Percentiles rank a stretch among this genome's conserved stretches.
Conservation (phyloP, 1,140 invertebrate species). For the Drosophila ironensis region DNA sequence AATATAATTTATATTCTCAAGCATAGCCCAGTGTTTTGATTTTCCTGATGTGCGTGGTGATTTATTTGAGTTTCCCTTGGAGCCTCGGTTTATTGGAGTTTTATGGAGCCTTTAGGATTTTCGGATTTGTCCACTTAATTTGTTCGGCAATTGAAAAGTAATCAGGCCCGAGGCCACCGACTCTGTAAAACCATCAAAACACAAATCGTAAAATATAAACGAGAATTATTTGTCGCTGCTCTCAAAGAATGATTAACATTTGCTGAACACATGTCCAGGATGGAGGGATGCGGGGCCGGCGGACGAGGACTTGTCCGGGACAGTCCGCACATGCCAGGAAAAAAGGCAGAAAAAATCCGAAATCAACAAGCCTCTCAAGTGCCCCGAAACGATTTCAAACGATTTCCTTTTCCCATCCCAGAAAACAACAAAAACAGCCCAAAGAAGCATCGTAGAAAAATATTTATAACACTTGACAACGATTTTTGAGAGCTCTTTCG, state of each 20-base stretch:
- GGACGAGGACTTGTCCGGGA: slow-evolving; percentile 26
- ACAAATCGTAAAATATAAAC: slow-evolving; percentile 26
- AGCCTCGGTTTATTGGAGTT: slow-evolving; percentile 35
- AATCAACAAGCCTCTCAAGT: slow-evolving; percentile 53
- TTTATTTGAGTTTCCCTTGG: slow-evolving; percentile 47
- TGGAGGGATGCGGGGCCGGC: neutral
- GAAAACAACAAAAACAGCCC: slow-evolving; percentile 15
- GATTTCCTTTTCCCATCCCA: slow-evolving; percentile 43
- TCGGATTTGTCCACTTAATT: slow-evolving; percentile 60
- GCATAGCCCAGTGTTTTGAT: slow-evolving; percentile 49
- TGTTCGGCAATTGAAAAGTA: slow-evolving; percentile 40
- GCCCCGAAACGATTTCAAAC: slow-evolving; percentile 53
- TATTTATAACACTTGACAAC: slow-evolving; percentile 79
- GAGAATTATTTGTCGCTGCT: slow-evolving; percentile 50
- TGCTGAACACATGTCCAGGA: slow-evolving; percentile 63
- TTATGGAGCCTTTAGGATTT: slow-evolving; percentile 52
- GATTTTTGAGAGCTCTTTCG: slow-evolving; percentile 52
- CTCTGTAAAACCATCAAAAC: slow-evolving; percentile 20
- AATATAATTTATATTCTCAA: slow-evolving; percentile 15
- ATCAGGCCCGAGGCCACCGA: slow-evolving; percentile 11
- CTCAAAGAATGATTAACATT: slow-evolving; percentile 52
- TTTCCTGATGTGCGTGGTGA: slow-evolving; percentile 21
- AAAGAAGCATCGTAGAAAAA: slow-evolving; percentile 56
- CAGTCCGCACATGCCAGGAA: slow-evolving; percentile 42
- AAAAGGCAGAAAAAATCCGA: neutral